Evolutionary conservation across 64 coral and sea anemone species (phyloP).

Genomic region (Montipora capricornis): DNA sequence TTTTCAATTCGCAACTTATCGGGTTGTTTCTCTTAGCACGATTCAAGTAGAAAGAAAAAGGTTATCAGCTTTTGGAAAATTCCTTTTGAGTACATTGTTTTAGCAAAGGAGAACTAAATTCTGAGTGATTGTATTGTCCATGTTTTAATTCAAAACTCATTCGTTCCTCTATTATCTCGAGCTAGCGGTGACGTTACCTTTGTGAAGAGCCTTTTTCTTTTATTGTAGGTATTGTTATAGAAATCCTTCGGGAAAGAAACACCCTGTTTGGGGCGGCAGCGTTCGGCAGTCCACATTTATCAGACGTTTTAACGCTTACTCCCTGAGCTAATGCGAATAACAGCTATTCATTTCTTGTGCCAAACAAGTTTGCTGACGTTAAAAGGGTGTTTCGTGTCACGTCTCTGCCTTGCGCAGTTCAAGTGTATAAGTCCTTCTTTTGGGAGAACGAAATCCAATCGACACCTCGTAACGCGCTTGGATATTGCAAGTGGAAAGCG

Average conservation of each 20-base stretch:
- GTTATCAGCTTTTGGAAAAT: conserved; percentile 69
- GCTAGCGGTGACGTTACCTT: conserved; percentile 61
- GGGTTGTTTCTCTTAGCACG: background rate
- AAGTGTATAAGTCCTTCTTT: conserved; percentile 21
- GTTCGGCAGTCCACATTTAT: too few relatives aligned
- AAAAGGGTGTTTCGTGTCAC: conserved; percentile 6
- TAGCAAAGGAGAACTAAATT: conserved; percentile 89
- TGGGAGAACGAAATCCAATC: conserved; percentile 38
- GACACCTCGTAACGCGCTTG: background rate
- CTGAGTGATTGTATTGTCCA: conserved; percentile 97
- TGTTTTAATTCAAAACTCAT: conserved; percentile 86
- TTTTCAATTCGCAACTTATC: background rate
- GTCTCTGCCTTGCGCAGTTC: conserved; percentile 30
- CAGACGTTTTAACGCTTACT: background rate
- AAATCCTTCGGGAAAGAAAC: conserved; percentile 54
- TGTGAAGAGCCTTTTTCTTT: conserved; percentile 64
- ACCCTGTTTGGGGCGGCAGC: background rate
- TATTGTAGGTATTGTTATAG: conserved; percentile 89
- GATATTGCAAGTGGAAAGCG: background rate
- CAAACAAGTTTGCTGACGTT: background rate
- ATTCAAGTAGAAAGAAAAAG: conserved; percentile 31
- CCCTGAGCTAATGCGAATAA: background rate
- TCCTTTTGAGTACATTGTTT: conserved; percentile 77
- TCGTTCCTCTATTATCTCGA: conserved; percentile 84
- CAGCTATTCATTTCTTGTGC: too few relatives aligned